phyloP scores from a whole-genome alignment of 2,113 vertebrate genomes.

The Tretioscincus oriximinensis region DNA sequence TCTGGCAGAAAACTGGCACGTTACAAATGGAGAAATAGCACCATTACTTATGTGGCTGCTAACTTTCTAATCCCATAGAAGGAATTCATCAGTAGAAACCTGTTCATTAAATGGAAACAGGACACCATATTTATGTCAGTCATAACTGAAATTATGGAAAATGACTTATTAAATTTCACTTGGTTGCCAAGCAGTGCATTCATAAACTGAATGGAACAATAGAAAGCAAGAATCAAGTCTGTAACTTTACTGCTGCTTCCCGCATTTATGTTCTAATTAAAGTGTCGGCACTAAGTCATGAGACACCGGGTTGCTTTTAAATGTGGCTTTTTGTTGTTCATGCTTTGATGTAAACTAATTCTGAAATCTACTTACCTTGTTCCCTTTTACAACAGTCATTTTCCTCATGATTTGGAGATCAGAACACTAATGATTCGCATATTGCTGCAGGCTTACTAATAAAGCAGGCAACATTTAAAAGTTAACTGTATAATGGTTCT shows the following conservation, averaged over 20 bases:
- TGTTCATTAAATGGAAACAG: constrained; percentile 37
- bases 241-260: not conserved
- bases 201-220: not conserved
- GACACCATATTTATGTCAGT: constrained; percentile 17
- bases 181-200: constrained; percentile 16
- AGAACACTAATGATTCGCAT: constrained; percentile 50
- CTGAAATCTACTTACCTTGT: constrained; percentile 25
- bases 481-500: constrained; percentile 25
- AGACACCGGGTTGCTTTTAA: constrained; percentile 1
- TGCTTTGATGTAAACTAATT: constrained; percentile 21
- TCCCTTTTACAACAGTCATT: constrained; percentile 34
- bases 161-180: not conserved
- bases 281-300: not conserved
- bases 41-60: constrained; percentile 12
- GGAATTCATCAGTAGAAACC: constrained; percentile 14
- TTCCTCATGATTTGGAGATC: constrained; percentile 27
- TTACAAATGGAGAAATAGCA: constrained; percentile 17
- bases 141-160: not conserved
- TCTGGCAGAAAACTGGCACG: not conserved
- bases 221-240: not conserved
- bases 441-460: constrained; percentile 44
- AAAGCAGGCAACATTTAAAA: constrained; percentile 50
- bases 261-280: not conserved
- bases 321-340: constrained; percentile 6
- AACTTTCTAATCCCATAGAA: constrained; percentile 36